Evolutionary conservation across 2,888 invertebrate genomes (phyloP).

Genomic region (Heteropelma amictum): DNA sequence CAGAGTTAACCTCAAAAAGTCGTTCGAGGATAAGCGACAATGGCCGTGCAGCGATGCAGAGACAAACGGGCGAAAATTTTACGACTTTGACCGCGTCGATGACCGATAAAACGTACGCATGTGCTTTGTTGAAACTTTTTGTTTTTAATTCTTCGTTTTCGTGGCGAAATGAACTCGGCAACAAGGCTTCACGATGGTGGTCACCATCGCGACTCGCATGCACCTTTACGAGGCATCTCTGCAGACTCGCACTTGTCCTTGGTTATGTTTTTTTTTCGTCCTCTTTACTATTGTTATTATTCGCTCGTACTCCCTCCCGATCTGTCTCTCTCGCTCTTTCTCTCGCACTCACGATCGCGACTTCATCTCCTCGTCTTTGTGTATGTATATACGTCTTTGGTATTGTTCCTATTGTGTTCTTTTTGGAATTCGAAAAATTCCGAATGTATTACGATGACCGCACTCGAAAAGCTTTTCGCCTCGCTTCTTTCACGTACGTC

Average conservation of each 20-base stretch:
- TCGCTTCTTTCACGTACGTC: not conserved
- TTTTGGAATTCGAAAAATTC: not conserved
- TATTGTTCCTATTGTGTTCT: not conserved
- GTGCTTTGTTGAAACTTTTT: not conserved
- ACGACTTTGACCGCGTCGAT: slow-evolving; percentile 1
- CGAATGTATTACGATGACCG: too few species aligned
- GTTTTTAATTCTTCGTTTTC: slow-evolving; percentile 19
- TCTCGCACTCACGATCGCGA: not conserved
- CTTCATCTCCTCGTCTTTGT: slow-evolving; percentile 3
- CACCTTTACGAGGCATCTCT: slow-evolving; percentile 34
- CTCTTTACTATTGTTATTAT: slow-evolving; percentile 17
- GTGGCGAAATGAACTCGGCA: slow-evolving; percentile 17
- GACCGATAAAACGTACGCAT: slow-evolving; percentile 7
- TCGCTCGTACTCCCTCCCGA: slow-evolving; percentile 6
- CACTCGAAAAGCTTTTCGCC: not conserved
- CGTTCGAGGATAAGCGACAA: not conserved
- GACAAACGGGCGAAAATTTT: not conserved
- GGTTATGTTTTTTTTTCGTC: not conserved
- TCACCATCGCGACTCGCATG: slow-evolving; percentile 44
- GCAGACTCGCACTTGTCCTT: slow-evolving; percentile 38
- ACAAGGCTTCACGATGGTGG: slow-evolving; percentile 41
- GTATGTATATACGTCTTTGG: not conserved
- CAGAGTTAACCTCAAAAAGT: too few species aligned
- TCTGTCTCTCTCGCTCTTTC: too few species aligned
- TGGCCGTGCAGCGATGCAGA: not conserved